A percentile compares a stretch with the other conserved stretches of the same genome.
Evolutionary conservation across 2,888 invertebrate genomes (phyloP).

Genomic region (Drosophila meridiana): DNA sequence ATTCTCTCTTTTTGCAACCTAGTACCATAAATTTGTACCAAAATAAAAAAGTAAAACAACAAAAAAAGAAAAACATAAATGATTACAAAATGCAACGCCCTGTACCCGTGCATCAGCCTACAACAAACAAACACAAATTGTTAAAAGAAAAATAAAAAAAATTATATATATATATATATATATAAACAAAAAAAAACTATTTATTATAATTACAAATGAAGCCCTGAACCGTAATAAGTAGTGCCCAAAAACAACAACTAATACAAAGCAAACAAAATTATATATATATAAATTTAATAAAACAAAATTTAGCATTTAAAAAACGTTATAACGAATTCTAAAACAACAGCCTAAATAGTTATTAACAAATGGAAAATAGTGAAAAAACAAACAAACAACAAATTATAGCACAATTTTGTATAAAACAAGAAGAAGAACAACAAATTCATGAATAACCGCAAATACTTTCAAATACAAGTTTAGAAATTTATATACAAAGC

Average conservation of each 20-base stretch:
- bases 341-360: conserved; percentile 69
- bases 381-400: conserved; percentile 35
- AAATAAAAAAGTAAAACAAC: conserved; percentile 46
- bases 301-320: conserved; percentile 66
- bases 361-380: conserved; percentile 61
- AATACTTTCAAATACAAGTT: conserved; percentile 38
- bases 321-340: conserved; percentile 68
- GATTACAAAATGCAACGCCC: conserved; percentile 70
- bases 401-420: conserved; percentile 69
- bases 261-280: conserved; percentile 47
- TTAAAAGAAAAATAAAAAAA: conserved; percentile 36
- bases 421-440: conserved; percentile 32
- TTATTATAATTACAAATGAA: conserved; percentile 61
- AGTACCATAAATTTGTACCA: conserved; percentile 79
- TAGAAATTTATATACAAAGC: conserved; percentile 29
- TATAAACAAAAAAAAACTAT: conserved; percentile 60
- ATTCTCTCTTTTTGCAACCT: conserved; percentile 57
- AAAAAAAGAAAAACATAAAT: conserved; percentile 17
- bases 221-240: conserved; percentile 79
- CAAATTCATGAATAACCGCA: conserved; percentile 34
- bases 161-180: conserved; percentile 48
- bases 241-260: conserved; percentile 70
- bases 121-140: conserved; percentile 63
- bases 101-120: conserved; percentile 79
- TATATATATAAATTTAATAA: conserved; percentile 36